Conservation (phyloP, 1,140 invertebrate species). For the Caenorhabditis tropicalis region DNA sequence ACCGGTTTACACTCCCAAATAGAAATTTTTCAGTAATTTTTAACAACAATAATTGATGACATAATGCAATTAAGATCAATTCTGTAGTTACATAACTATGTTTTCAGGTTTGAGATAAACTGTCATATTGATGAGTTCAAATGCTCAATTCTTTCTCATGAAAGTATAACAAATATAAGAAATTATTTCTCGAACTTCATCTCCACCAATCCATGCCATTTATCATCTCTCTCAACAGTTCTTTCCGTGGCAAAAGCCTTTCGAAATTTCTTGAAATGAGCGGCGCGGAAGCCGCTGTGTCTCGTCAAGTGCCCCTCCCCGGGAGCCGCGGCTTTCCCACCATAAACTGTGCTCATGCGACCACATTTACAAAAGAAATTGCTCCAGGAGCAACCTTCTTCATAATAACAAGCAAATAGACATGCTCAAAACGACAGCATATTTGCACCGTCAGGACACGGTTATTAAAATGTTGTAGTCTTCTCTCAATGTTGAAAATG, state of each 20-base stretch:
- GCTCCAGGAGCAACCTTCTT: background rate
- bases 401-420: constrained; percentile 37
- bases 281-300: constrained; percentile 17
- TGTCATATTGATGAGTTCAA: too few relatives aligned
- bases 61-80: too few relatives aligned
- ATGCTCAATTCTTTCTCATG: too few relatives aligned
- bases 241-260: background rate
- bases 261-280: constrained; percentile 22
- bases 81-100: too few relatives aligned
- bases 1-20: too few relatives aligned
- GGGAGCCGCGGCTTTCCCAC: background rate
- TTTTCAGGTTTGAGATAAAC: too few relatives aligned
- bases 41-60: too few relatives aligned
- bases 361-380: constrained; percentile 25
- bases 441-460: constrained; percentile 8
- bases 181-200: background rate
- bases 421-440: background rate
- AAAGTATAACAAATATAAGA: too few relatives aligned
- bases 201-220: background rate
- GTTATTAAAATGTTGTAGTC: constrained; percentile 40
- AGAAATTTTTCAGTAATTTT: too few relatives aligned
- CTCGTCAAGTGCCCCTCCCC: background rate
- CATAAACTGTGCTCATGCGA: constrained; percentile 31
- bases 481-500: background rate
- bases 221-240: background rate